These are phyloP conservation scores for Trichonephila clavata DNA, from an alignment of 1,140 invertebrate genomes.

Conservation along the genomic window DNA sequence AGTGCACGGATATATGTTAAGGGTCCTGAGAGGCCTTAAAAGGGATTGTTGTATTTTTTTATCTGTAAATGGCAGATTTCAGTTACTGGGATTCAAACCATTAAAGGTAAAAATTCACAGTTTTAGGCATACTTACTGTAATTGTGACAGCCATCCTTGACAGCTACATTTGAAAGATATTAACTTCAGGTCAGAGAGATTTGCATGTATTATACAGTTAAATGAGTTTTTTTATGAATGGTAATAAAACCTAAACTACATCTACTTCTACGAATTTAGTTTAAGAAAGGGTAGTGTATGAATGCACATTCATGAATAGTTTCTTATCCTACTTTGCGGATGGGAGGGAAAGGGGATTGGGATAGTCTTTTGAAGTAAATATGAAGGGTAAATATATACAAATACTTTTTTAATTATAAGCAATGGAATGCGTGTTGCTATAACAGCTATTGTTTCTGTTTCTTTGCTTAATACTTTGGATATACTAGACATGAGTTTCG, in stretches of 20 bases:
- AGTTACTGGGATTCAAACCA: not conserved
- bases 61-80: not conserved
- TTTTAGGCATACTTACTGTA: conserved; percentile 55
- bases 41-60: not conserved
- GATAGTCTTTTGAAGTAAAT: not conserved
- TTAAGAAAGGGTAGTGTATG: not conserved
- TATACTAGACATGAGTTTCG: too few relatives aligned
- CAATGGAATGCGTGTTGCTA: too few relatives aligned
- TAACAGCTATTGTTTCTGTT: too few relatives aligned
- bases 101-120: not conserved
- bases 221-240: not conserved
- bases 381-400: not conserved
- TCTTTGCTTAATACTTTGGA: too few relatives aligned
- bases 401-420: too few relatives aligned
- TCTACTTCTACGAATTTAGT: not conserved
- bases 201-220: not conserved
- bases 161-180: conserved; percentile 71
- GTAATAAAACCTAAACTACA: not conserved
- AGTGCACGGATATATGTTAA: too few relatives aligned
- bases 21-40: too few relatives aligned
- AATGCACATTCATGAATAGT: not conserved
- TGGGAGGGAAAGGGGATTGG: not conserved
- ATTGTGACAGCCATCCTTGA: conserved; percentile 62
- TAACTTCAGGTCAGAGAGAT: conserved; percentile 21
- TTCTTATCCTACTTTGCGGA: not conserved